These are phyloP conservation scores for Eupleurogrammus muticus DNA, from an alignment of 2,797 vertebrate genomes.

Conservation along the genomic window DNA sequence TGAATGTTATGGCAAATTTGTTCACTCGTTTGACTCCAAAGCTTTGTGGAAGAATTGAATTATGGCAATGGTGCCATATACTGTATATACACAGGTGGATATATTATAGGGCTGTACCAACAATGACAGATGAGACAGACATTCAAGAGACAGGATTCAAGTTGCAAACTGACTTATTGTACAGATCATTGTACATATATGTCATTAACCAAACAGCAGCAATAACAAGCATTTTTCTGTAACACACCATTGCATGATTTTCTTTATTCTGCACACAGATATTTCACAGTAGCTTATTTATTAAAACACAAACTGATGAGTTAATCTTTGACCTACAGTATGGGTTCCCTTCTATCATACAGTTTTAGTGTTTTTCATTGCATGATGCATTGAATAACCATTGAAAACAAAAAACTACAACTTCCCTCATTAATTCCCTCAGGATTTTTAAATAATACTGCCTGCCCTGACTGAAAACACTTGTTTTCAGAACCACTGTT, in stretches of 20 bases:
- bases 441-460: constrained; percentile 63
- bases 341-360: constrained; percentile 48
- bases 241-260: constrained; percentile 59
- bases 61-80: constrained; percentile 35
- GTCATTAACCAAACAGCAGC: constrained; percentile 54
- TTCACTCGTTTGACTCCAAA: constrained; percentile 46
- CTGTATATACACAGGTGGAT: constrained; percentile 41
- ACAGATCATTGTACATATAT: constrained; percentile 69
- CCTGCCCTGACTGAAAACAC: constrained; percentile 30
- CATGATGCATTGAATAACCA: constrained; percentile 13
- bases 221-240: constrained; percentile 56
- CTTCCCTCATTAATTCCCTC: constrained; percentile 51
- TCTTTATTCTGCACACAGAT: constrained; percentile 47
- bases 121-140: constrained; percentile 4
- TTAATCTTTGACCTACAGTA: constrained; percentile 23
- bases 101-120: constrained; percentile 31
- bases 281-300: constrained; percentile 41
- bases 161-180: constrained; percentile 34
- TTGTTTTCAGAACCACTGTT: constrained; percentile 54
- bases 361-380: constrained; percentile 36
- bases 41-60: constrained; percentile 30
- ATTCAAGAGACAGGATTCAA: constrained; percentile 18
- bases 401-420: constrained; percentile 9
- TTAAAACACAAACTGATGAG: constrained; percentile 35
- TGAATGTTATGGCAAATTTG: constrained; percentile 53